Evolutionary conservation across 2,113 vertebrate species (phyloP), one percentile per base, ranked within the genome.

Genomic region (Phasianus colchicus): DNA sequence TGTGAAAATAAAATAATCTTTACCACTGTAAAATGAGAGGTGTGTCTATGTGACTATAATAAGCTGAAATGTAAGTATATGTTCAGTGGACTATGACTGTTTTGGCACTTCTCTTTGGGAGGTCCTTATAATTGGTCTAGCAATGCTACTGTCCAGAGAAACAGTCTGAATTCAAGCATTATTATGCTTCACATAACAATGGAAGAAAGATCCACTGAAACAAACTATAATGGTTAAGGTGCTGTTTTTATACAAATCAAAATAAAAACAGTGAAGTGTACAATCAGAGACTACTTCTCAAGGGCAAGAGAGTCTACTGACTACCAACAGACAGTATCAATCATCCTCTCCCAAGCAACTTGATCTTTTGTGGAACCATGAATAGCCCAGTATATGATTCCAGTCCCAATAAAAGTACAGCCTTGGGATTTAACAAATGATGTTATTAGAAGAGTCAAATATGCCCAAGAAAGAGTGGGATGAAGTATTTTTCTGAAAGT

Each of bases 321-420:
- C 3, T 47, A 29, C 30, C 76, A 9, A 52, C 54, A 58, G 9
- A 14, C 69, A 76, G 17, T 80, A 57, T 15, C n/a, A 6, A 14
- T 43, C 4, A 38, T 58, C 45, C 17, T 73, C 47, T 29, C 40
- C 12, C 27, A 47, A 38, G 17, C 11, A 82, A 18, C 0, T 1
- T 5, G 65, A 13, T 22, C 14, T 14, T 27, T 77, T 60, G 6
- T 64, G 22, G 20, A 66, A 27, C n/a, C 29, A 72, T 15, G 18
- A 12, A 2, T n/a, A 55, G 24, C 24, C 6, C 2, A 19, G 2
- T 6, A 6, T 40, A 32, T 17, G 15, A n/a, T 22, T 11, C 3
- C 50, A 79, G 11, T 71, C 20, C 15, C 13, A 64, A 55, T 5
- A 54, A n/a, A 69, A 6, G 12, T 4, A 60, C 9, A 11, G 14